A percentile compares a stretch with the other conserved stretches of the same genome.
Conservation (phyloP, 37 sponge, comb jelly and placozoan species). For the Sycon ciliatum region DNA sequence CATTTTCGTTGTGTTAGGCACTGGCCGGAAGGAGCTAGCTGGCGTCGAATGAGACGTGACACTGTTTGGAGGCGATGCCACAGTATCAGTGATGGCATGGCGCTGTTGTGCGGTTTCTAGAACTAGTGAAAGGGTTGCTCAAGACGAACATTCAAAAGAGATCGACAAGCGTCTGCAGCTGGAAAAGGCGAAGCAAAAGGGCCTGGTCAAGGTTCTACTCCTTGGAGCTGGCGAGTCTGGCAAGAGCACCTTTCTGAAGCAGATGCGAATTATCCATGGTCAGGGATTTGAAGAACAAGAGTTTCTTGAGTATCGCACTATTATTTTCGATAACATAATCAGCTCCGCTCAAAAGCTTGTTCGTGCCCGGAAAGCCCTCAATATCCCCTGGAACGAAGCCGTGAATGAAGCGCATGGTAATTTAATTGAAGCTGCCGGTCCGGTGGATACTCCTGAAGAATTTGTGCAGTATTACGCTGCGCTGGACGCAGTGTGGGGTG, state of each 20-base stretch:
- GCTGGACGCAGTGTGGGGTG: conserved; percentile 62
- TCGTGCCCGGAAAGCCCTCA: conserved; percentile 48
- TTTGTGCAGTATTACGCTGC: conserved; percentile 57
- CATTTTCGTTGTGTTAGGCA: no score
- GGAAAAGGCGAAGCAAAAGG: conserved; percentile 37
- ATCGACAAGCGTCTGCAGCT: conserved; percentile 68
- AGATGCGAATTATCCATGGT: conserved; percentile 98
- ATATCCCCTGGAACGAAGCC: conserved; percentile 48
- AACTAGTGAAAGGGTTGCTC: no score
- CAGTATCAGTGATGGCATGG: no score
- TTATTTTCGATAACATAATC: conserved; percentile 77
- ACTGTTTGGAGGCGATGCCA: no score
- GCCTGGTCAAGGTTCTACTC: conserved; percentile 81
- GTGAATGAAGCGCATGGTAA: conserved; percentile 48
- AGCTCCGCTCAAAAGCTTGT: conserved; percentile 66
- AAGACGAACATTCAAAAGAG: no score
- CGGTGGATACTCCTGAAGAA: conserved; percentile 21
- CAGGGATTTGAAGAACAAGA: conserved; percentile 60
- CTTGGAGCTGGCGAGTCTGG: conserved; percentile 96
- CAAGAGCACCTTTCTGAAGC: conserved; percentile 94
- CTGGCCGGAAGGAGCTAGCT: no score
- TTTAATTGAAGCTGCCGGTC: conserved; percentile 30
- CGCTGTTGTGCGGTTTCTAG: no score
- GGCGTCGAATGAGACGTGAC: no score
- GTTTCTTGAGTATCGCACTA: conserved; percentile 54